A percentile compares a stretch with the other conserved stretches of the same genome.
These are phyloP conservation scores for Parapsyche elsis DNA, from an alignment of 1,140 invertebrate genomes.

Conservation along the genomic window DNA sequence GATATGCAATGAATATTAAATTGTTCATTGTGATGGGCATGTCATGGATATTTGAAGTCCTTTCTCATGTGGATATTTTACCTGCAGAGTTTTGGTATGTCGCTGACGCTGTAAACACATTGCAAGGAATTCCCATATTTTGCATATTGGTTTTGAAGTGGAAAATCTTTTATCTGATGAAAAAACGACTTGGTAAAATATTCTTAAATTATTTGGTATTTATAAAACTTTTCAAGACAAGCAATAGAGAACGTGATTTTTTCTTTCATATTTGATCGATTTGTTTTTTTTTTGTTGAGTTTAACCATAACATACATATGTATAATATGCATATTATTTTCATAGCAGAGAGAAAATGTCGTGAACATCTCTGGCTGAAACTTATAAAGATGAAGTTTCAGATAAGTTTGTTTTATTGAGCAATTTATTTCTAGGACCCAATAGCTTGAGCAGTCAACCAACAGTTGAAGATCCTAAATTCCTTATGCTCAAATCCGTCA, in stretches of 20 bases:
- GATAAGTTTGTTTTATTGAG: neutral
- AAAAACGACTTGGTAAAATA: conserved; percentile 65
- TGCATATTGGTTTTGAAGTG: conserved; percentile 73
- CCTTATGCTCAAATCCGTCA: neutral
- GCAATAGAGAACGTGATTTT: neutral
- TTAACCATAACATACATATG: neutral
- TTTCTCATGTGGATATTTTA: conserved; percentile 67
- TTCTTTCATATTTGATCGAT: neutral
- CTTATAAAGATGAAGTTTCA: neutral
- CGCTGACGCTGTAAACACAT: conserved; percentile 71
- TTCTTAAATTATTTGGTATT: neutral
- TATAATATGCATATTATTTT: neutral
- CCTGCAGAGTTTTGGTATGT: conserved; percentile 68
- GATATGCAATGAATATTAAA: conserved; percentile 77
- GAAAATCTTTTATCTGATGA: conserved; percentile 68
- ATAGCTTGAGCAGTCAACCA: neutral
- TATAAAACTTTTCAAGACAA: neutral
- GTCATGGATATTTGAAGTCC: conserved; percentile 75
- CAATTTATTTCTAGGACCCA: conserved; percentile 20
- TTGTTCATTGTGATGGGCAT: conserved; percentile 82
- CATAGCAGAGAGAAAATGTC: neutral
- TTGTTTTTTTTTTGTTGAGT: neutral
- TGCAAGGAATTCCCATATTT: conserved; percentile 75
- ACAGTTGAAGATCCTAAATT: conserved; percentile 32
- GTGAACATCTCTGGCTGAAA: neutral